Evolutionary conservation across 2,113 vertebrate genomes (phyloP), one percentile per base, ranked within the genome.

Genomic region (Neodon shergylaensis): DNA sequence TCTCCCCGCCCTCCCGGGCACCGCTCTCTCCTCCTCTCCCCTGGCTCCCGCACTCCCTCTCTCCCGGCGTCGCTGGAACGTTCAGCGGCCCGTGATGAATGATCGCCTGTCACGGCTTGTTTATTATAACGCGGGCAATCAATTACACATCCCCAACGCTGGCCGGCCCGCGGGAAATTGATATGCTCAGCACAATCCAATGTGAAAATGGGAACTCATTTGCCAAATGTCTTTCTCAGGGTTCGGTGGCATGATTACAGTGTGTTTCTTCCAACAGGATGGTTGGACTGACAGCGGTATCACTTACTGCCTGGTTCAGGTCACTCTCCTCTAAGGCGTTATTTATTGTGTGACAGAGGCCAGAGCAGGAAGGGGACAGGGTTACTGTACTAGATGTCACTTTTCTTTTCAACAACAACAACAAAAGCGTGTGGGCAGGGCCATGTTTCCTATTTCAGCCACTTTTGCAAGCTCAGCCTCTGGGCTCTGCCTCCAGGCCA

Each of bases 51-150:
- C 92, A 82, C 49, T 91, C 96, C 82, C 95, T 89, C 97, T 95
- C 94, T 96, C 79, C 82, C 95, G 63, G 95, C 92, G 93, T 94
- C 63, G 96, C 97, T 97, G 97, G 97, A 98, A 97, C 97, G 92
- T 66, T 97, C 96, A 91, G 96, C 92, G 95, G 97, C 98, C 93
- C 94, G 97, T 98, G 98, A 98, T 98, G 98, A 98, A 99, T 98
- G 98, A 98, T 98, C 97, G 98, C 98, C 98, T 98, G 98, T 97
- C 98, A 98, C 97, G 96, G 98, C 97, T 98, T 98, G 98, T 98
- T 98, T 98, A 98, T 98, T 98, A 98, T 98, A 98, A 98, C 98
- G 97, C 98, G 98, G 98, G 98, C 98, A 98, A 98, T 98, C 98
- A 98, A 98, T 99, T 98, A 98, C 98, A 98, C 98, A 98, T 97